These are phyloP conservation scores for Nasonia giraulti DNA, from an alignment of 1,140 invertebrate genomes.

Conservation along the genomic window DNA sequence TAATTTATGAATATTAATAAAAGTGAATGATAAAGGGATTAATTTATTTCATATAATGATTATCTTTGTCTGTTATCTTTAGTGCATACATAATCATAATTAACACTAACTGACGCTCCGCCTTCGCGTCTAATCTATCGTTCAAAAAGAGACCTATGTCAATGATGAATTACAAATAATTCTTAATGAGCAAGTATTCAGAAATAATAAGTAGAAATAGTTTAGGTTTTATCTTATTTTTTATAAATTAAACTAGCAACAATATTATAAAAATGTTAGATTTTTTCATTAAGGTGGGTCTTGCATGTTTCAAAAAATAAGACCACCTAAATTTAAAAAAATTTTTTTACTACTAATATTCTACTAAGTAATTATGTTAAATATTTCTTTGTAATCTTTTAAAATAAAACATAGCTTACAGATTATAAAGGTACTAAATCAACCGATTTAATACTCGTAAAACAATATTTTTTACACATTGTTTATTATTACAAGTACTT, in stretches of 20 bases:
- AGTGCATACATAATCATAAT: not conserved
- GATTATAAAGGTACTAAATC: not conserved
- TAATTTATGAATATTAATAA: conserved; percentile 4
- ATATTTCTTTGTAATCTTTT: not conserved
- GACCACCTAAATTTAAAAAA: not conserved
- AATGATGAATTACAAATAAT: conserved; percentile 7
- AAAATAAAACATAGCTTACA: not conserved
- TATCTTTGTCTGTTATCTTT: not conserved
- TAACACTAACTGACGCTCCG: conserved; percentile 24
- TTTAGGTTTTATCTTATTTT: conserved; percentile 16
- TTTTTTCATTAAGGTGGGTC: conserved; percentile 28
- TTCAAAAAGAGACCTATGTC: not conserved
- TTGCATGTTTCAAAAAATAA: conserved; percentile 1
- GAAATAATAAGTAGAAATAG: not conserved
- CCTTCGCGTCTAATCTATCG: conserved; percentile 29
- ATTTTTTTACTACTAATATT: not conserved
- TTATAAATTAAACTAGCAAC: not conserved
- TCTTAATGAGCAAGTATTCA: not conserved
- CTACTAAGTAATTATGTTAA: not conserved
- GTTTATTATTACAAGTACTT: not conserved
- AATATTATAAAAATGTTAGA: conserved; percentile 15
- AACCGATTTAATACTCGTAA: not conserved
- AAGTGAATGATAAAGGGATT: not conserved
- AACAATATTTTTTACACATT: not conserved
- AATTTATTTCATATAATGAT: conserved; percentile 20